Evolutionary conservation across 2,113 vertebrate genomes (phyloP), one percentile per base, ranked within the genome.

Genomic region (Microtus ochrogaster): DNA sequence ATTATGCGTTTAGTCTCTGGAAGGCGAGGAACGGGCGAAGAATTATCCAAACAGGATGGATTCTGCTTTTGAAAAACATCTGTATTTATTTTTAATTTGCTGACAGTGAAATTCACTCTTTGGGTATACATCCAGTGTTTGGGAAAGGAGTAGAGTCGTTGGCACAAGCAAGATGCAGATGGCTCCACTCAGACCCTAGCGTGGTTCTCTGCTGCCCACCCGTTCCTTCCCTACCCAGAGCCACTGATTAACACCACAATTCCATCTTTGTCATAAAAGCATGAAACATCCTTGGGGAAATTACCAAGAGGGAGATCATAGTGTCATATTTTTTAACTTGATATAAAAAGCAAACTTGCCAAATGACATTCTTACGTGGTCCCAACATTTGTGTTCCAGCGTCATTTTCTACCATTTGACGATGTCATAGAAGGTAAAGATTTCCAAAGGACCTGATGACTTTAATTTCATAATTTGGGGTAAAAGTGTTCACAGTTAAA

Each of bases 1-100:
- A 82, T 28, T 3, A 21, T 0, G 14, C 21, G 87, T 95, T 86
- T 88, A 70, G 91, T 81, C 39, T 90, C 65, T 52, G 21, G 44
- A 94, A 93, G 88, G 24, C 58, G 9, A 83, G 4, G 5, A 28
- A 7, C 73, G 33, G 90, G 90, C 89, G 49, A 61, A 68, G 24
- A 90, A 63, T 84, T 68, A 83, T 11, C 33, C 39, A 68, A 52
- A 3, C 58, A 87, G 39, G 19, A 22, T 94, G 89, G 39, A 74
- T 17, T 92, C 89, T 95, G 7, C 30, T 89, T 93, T 78, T 22
- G 19, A 55, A 63, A 70, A 68, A 26, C 2, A 13, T 66, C 84
- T 77, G 1, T 49, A 63, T 36, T 91, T 84, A 78, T 30, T 91
- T 95, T 91, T 89, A 73, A 81, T 47, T 94, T 92, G 65, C 2